phyloP scores from a whole-genome alignment of 2,797 vertebrate genomes.

The Anguilla pacifica region DNA sequence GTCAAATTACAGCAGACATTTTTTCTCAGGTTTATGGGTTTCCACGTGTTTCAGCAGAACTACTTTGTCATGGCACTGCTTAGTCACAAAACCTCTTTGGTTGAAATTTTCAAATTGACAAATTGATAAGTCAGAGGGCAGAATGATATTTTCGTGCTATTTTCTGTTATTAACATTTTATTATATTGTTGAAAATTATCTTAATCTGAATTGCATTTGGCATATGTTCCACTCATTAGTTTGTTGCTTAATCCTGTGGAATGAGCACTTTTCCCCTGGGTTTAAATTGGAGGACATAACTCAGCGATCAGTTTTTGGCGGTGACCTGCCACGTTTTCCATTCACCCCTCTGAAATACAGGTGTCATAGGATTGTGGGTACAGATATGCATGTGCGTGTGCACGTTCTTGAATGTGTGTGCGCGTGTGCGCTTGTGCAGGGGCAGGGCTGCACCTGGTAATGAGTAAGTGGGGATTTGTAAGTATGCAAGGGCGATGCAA shows the following conservation, averaged over 20 bases:
- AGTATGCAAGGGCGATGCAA: not conserved
- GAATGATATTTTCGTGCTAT: not conserved
- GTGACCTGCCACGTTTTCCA: not conserved
- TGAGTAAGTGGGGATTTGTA: not conserved
- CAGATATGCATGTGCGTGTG: not conserved
- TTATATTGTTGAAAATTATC: not conserved
- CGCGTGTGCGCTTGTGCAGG: not conserved
- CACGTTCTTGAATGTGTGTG: not conserved
- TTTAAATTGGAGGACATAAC: not conserved
- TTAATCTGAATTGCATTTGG: slow-evolving; percentile 3
- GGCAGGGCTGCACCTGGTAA: slow-evolving; percentile 41
- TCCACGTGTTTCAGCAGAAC: not conserved
- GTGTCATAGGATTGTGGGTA: not conserved
- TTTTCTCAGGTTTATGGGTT: not conserved
- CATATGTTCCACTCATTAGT: not conserved
- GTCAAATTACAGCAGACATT: not conserved
- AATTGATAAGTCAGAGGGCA: not conserved
- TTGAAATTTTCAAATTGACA: not conserved
- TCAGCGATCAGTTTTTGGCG: not conserved
- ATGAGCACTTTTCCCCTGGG: not conserved
- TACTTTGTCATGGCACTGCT: not conserved
- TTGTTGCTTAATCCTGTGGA: not conserved
- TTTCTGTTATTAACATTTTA: not conserved
- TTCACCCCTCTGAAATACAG: not conserved
- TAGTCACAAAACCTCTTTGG: not conserved